Evolutionary conservation across 2,113 vertebrate genomes (phyloP).

Genomic region (Actenoides hombroni): DNA sequence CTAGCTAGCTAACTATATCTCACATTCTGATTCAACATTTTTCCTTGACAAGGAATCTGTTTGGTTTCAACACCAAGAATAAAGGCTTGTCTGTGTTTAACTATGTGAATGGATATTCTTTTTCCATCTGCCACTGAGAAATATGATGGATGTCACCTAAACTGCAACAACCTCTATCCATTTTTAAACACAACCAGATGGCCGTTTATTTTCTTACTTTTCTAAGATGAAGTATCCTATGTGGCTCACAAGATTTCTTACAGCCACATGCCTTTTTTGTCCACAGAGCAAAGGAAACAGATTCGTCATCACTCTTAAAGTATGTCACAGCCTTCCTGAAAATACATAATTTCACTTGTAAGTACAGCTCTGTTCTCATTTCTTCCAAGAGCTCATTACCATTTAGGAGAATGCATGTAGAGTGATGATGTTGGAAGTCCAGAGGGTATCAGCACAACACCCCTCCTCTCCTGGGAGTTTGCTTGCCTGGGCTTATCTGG

Average conservation of each 20-base stretch:
- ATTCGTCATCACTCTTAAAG: neutral
- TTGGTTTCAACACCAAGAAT: neutral
- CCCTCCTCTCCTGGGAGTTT: neutral
- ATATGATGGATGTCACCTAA: neutral
- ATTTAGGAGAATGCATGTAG: neutral
- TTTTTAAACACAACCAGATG: constrained; percentile 5
- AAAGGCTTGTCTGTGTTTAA: neutral
- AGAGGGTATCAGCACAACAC: neutral
- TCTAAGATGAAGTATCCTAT: neutral
- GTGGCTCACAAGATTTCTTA: neutral
- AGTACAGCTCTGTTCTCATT: neutral
- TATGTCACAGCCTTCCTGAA: neutral
- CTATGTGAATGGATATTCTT: neutral
- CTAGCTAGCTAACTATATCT: neutral
- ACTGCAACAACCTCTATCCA: neutral
- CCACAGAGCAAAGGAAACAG: neutral
- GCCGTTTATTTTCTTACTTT: neutral
- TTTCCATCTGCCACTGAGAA: neutral
- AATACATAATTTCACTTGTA: neutral
- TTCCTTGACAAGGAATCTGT: neutral
- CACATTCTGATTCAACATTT: neutral
- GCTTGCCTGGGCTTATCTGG: neutral
- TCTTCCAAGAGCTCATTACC: neutral
- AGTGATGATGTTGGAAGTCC: neutral
- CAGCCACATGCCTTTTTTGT: neutral